Evolutionary conservation across 2,113 vertebrate genomes (phyloP), one percentile per base, ranked within the genome.

Genomic region (Chionomys nivalis): DNA sequence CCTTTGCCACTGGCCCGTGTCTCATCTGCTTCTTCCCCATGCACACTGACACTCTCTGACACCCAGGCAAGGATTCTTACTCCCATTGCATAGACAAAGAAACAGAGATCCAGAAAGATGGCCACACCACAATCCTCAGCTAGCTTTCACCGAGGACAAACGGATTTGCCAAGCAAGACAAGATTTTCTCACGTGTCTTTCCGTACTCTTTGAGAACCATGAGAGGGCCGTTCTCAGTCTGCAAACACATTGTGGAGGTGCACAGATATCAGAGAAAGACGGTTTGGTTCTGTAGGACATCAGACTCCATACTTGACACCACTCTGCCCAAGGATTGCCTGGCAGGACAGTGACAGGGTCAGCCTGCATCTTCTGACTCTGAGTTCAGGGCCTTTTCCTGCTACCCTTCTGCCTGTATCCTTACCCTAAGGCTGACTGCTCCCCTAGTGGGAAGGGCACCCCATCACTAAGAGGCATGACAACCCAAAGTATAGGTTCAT

Each of bases 241-340:
- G 70, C 16, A 82, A 49, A 47, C 19, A 58, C 7, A 19, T 21
- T 58, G 52, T 26, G 0, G 63, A 91, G 39, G 31, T n/a, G n/a
- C 68, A 76, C 65, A 95, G 90, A 73, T 17, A 28, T 8, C 47
- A 79, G 76, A 55, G n/a, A 72, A 10, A 49, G 81, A 52, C 6
- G 13, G 73, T 49, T 72, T 12, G n/a, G 12, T 47, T 0, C 58
- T 6, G 19, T 21, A 21, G 0, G 23, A 83, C 5, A 5, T 49
- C 13, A 63, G 72, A 66, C 16, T 63, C 78, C 76, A 72, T 6
- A 13, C 52, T 55, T 49, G 33, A 58, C 2, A 6, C n/a, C n/a
- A 14, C 26, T 12, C 52, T 87, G 82, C 52, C 87, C 58, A 42
- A 76, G 55, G 66, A 49, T 9, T 16, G 39, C 31, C 10, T 3